phyloP scores from a whole-genome alignment of 2,888 invertebrate genomes.

The Sericinus montela region DNA sequence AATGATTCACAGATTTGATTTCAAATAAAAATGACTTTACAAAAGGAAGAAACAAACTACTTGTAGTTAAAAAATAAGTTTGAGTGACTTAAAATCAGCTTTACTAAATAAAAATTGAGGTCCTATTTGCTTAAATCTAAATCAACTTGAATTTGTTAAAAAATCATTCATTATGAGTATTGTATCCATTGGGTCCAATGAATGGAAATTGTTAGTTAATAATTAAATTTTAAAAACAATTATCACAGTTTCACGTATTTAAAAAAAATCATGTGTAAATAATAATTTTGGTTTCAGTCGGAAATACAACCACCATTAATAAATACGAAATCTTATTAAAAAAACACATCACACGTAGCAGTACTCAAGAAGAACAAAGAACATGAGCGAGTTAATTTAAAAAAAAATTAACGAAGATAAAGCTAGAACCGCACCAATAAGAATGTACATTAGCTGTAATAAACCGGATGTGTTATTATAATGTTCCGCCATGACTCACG shows the following conservation, averaged over 20 bases:
- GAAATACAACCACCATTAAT: background rate
- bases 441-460: slow-evolving; percentile 15
- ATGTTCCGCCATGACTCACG: slow-evolving; percentile 49
- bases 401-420: slow-evolving; percentile 26
- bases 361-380: slow-evolving; percentile 1
- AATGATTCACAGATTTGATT: background rate
- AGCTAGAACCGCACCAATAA: slow-evolving; percentile 35
- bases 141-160: too few species aligned
- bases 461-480: slow-evolving; percentile 33
- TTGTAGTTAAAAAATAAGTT: too few species aligned
- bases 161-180: too few species aligned
- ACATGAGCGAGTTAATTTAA: slow-evolving; percentile 12
- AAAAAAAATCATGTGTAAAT: background rate
- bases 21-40: background rate
- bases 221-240: too few species aligned
- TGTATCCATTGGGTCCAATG: too few species aligned
- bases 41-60: background rate
- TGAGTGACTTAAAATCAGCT: too few species aligned
- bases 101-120: too few species aligned
- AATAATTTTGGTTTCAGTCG: background rate
- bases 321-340: background rate
- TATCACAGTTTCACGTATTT: too few species aligned
- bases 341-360: slow-evolving; percentile 1
- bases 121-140: too few species aligned
- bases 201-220: too few species aligned